Evolutionary conservation across 2,113 vertebrate genomes (phyloP).

Genomic region (Mixornis gularis): DNA sequence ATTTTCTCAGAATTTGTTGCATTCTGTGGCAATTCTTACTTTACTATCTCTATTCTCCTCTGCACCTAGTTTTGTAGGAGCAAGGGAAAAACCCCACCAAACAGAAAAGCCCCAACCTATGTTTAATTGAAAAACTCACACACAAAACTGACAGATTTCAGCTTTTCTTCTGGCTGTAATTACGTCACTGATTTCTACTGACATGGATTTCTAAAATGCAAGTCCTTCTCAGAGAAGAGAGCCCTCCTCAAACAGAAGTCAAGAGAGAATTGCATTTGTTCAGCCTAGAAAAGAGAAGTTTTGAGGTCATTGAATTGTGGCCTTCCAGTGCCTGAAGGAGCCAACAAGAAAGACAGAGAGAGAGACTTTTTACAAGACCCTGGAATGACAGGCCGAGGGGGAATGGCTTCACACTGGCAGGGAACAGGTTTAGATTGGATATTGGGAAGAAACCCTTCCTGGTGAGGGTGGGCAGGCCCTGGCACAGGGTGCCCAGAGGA

Average conservation of each 20-base stretch:
- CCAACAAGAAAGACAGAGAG: not conserved
- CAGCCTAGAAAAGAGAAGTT: not conserved
- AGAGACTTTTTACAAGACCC: not conserved
- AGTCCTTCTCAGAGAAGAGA: not conserved
- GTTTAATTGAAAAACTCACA: not conserved
- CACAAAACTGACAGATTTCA: not conserved
- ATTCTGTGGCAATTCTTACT: not conserved
- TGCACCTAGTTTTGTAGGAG: not conserved
- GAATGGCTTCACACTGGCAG: not conserved
- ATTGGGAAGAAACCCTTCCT: not conserved
- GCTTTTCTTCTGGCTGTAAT: not conserved
- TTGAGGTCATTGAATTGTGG: fast-evolving
- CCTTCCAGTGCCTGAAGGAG: not conserved
- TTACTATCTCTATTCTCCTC: not conserved
- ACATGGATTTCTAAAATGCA: not conserved
- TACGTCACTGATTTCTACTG: not conserved
- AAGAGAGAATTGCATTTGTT: not conserved
- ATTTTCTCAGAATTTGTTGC: not conserved
- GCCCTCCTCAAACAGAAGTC: not conserved
- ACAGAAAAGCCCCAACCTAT: not conserved
- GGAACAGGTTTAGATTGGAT: not conserved
- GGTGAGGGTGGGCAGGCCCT: fast-evolving
- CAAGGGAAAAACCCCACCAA: not conserved
- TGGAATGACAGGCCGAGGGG: not conserved
- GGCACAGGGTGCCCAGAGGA: not conserved